A percentile compares a stretch with the other conserved stretches of the same genome.
Conservation (phyloP, 2,797 vertebrate genomes). For the Aotus griseimembra region DNA sequence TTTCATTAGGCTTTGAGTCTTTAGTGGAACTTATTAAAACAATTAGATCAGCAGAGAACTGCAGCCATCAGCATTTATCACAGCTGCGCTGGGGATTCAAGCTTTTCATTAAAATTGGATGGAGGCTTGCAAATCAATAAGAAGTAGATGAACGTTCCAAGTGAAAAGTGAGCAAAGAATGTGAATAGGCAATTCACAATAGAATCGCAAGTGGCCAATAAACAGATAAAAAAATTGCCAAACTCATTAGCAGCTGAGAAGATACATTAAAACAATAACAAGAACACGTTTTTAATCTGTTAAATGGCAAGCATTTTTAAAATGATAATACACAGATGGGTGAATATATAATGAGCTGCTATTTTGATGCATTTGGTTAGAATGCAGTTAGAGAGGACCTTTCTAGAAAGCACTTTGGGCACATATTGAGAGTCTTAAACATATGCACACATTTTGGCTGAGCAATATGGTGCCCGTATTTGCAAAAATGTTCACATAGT, state of each 20-base stretch:
- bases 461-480: neutral
- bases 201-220: neutral
- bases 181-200: constrained; percentile 4
- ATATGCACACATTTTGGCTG: neutral
- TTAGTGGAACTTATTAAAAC: constrained; percentile 63
- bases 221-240: neutral
- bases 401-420: neutral
- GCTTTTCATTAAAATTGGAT: constrained; percentile 70
- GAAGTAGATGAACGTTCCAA: neutral
- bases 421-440: neutral
- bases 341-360: neutral
- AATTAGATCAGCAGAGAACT: constrained; percentile 64
- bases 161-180: neutral
- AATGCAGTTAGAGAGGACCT: neutral
- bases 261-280: neutral
- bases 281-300: neutral
- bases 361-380: neutral
- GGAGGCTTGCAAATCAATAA: constrained; percentile 58
- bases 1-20: constrained; percentile 67
- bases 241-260: neutral
- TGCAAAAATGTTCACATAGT: neutral
- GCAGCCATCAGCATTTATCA: constrained; percentile 63
- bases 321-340: neutral
- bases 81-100: constrained; percentile 63
- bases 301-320: neutral